Conservation (phyloP, 2,797 vertebrate species). For the Salarias fasciatus region DNA sequence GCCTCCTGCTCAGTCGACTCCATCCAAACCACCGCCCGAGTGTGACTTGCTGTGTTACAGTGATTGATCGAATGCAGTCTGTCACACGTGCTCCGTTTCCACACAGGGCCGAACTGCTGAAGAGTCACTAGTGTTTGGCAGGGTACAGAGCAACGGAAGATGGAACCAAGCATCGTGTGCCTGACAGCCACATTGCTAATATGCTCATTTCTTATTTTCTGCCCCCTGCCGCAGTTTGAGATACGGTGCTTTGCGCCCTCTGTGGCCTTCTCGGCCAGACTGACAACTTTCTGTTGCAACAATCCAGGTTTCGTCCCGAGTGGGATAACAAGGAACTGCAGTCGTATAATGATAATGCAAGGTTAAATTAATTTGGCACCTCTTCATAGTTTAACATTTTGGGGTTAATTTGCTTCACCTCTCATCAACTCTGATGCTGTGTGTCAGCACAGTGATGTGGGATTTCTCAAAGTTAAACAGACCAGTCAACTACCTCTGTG, state of each 20-base stretch:
- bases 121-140: constrained; percentile 55
- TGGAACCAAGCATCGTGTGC: constrained; percentile 55
- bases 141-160: constrained; percentile 36
- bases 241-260: constrained; percentile 17
- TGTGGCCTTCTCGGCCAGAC: constrained; percentile 16
- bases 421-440: neutral
- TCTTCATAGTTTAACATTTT: constrained; percentile 9
- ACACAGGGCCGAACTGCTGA: constrained; percentile 61
- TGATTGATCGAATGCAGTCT: constrained; percentile 62
- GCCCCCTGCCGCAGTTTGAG: constrained; percentile 19
- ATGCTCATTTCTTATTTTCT: constrained; percentile 29
- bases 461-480: neutral
- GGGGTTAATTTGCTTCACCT: neutral
- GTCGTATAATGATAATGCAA: neutral
- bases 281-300: constrained; percentile 3
- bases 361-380: constrained; percentile 7
- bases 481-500: too few species aligned
- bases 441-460: neutral
- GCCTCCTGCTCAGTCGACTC: neutral
- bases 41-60: constrained; percentile 23
- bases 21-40: constrained; percentile 17
- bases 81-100: constrained; percentile 43
- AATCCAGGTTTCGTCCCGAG: neutral
- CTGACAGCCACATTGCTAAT: constrained; percentile 42
- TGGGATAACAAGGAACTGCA: constrained; percentile 1